These are phyloP conservation scores for Dasypus novemcinctus DNA, from an alignment of 2,113 vertebrate genomes.

Conservation along the genomic window DNA sequence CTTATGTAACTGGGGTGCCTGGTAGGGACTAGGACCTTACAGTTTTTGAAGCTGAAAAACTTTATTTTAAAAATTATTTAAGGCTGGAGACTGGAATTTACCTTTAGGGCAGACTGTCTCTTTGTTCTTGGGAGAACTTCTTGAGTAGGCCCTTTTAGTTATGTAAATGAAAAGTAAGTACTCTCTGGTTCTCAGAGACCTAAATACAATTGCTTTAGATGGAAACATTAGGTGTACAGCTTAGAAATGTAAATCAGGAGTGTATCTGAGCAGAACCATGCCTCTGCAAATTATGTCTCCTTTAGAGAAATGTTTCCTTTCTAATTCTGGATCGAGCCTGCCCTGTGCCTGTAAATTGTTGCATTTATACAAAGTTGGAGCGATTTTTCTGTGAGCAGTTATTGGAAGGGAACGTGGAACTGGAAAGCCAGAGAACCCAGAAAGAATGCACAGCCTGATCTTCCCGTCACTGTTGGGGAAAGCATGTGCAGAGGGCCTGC, in stretches of 20 bases:
- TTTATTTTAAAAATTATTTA: constrained; percentile 59
- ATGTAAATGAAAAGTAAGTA: constrained; percentile 60
- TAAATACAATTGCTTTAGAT: constrained; percentile 7
- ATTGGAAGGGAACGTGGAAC: background rate
- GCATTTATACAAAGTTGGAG: background rate
- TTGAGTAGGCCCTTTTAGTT: constrained; percentile 50
- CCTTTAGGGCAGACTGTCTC: constrained; percentile 49
- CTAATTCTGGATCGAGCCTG: constrained; percentile 47
- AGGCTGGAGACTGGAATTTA: constrained; percentile 51
- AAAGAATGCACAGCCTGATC: background rate
- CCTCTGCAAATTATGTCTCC: constrained; percentile 54
- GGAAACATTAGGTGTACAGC: background rate
- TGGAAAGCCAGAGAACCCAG: background rate
- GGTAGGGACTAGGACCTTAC: background rate
- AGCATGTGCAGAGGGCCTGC: background rate
- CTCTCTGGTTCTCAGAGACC: background rate
- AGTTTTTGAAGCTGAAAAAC: constrained; percentile 43
- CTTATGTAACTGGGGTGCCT: constrained; percentile 42
- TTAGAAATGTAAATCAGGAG: constrained; percentile 69
- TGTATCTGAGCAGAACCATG: background rate
- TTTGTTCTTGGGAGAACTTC: constrained; percentile 63
- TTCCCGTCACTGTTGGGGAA: background rate
- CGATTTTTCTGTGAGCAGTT: background rate
- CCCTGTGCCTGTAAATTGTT: background rate
- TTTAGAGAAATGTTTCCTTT: constrained; percentile 63